A percentile compares a stretch with the other conserved stretches of the same genome.
These are phyloP conservation scores for Yponomeuta sedellus DNA, from an alignment of 2,888 invertebrate genomes.

Conservation along the genomic window DNA sequence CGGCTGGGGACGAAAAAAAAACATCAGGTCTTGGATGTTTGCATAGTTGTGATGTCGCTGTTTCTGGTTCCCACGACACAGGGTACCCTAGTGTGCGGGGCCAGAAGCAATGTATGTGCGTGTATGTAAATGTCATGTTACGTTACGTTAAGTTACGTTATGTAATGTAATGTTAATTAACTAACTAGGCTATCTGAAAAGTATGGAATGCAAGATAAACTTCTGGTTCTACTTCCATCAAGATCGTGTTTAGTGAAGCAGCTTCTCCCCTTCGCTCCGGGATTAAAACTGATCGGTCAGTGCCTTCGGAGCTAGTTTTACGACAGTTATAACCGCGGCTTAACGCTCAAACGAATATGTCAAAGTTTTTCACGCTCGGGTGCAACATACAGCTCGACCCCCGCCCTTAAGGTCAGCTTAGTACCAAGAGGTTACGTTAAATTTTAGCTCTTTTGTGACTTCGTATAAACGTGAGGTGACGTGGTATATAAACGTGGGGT, in stretches of 20 bases:
- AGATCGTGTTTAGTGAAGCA: not conserved
- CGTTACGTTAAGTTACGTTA: too few species aligned
- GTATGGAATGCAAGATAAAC: not conserved
- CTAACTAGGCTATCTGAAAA: too few species aligned
- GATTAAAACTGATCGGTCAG: conserved; percentile 10
- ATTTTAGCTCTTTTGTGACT: not conserved
- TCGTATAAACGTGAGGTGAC: too few species aligned
- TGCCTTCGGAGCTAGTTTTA: conserved; percentile 7
- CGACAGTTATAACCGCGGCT: not conserved
- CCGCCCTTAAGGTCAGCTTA: not conserved
- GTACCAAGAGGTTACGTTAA: not conserved
- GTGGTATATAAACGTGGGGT: too few species aligned
- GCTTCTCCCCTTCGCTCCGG: conserved; percentile 2
- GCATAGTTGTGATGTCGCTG: too few species aligned
- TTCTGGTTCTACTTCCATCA: not conserved
- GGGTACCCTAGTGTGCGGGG: too few species aligned
- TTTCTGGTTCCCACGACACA: too few species aligned
- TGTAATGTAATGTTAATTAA: too few species aligned
- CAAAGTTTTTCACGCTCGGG: not conserved
- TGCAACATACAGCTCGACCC: not conserved
- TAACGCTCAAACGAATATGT: not conserved
- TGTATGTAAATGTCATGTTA: too few species aligned
- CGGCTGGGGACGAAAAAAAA: too few species aligned
- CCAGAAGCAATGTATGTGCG: too few species aligned
- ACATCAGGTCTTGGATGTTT: too few species aligned